Conservation (phyloP, 1,140 invertebrate species). For the Plodia interpunctella region DNA sequence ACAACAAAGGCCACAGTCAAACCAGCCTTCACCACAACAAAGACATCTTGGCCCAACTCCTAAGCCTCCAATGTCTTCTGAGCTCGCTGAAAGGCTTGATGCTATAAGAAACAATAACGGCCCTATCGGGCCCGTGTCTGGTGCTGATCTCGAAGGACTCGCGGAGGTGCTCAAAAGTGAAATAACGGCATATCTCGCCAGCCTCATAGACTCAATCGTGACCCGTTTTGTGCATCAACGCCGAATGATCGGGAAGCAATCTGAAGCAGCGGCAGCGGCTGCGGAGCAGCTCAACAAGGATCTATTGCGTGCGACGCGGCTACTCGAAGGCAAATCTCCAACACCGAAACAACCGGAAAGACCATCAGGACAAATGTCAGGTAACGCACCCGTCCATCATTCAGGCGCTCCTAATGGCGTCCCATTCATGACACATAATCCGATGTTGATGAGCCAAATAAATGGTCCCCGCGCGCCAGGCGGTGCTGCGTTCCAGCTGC, state of each 20-base stretch:
- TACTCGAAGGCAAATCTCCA: slow-evolving; percentile 90
- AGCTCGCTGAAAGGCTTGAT: slow-evolving; percentile 81
- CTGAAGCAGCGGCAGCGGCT: slow-evolving; percentile 84
- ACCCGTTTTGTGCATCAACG: slow-evolving; percentile 90
- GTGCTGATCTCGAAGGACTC: slow-evolving; percentile 89
- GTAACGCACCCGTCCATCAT: slow-evolving; percentile 78
- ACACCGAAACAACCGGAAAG: slow-evolving; percentile 87
- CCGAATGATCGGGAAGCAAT: slow-evolving; percentile 85
- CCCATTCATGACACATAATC: slow-evolving; percentile 60
- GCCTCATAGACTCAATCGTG: slow-evolving; percentile 93
- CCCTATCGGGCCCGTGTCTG: slow-evolving; percentile 80
- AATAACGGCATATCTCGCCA: slow-evolving; percentile 89
- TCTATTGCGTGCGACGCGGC: slow-evolving; percentile 85
- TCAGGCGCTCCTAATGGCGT: slow-evolving; percentile 63
- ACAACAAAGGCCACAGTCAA: slow-evolving; percentile 73
- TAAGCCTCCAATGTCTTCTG: slow-evolving; percentile 77
- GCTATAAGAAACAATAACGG: slow-evolving; percentile 80
- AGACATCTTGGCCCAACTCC: slow-evolving; percentile 67
- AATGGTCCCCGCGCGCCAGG: slow-evolving; percentile 76
- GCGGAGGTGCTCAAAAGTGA: slow-evolving; percentile 93
- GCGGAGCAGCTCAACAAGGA: slow-evolving; percentile 91
- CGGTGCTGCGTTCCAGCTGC: slow-evolving; percentile 74
- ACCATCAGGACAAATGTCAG: slow-evolving; percentile 78
- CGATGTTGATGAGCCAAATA: slow-evolving; percentile 69
- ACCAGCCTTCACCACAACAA: slow-evolving; percentile 77